These are phyloP conservation scores for Sebastes goodei DNA, from an alignment of 2,797 vertebrate genomes.

Conservation along the genomic window DNA sequence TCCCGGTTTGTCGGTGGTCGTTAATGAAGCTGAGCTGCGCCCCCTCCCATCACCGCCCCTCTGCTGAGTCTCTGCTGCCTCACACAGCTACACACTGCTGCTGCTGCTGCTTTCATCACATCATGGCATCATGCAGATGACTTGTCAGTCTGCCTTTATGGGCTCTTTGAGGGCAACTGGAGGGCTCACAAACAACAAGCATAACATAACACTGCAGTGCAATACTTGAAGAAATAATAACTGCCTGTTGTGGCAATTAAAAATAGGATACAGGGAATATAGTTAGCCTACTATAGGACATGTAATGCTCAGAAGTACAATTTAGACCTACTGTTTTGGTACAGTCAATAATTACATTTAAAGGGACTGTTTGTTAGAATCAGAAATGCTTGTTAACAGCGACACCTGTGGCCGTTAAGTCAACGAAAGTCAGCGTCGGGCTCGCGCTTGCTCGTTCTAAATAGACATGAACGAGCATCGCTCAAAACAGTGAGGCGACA, in stretches of 20 bases:
- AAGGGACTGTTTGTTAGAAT: no score
- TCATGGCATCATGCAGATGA: conserved; percentile 40
- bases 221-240: neutral
- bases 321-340: neutral
- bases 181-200: neutral
- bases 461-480: no score
- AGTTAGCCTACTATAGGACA: neutral
- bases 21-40: conserved; percentile 66
- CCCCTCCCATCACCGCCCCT: conserved; percentile 66
- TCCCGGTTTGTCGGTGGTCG: conserved; percentile 69
- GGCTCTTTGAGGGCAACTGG: neutral
- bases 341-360: neutral
- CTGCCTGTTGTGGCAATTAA: neutral
- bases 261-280: neutral
- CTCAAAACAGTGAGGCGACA: no score
- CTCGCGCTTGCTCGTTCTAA: fast-evolving
- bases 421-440: no score
- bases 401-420: no score
- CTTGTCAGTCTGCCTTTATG: conserved; percentile 23
- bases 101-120: conserved; percentile 29
- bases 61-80: conserved; percentile 35
- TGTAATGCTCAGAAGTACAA: neutral
- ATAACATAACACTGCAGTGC: neutral
- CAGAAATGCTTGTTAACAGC: no score
- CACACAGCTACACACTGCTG: conserved; percentile 37